Conservation (phyloP, 2,797 vertebrate genomes). For the Dendrocincla fuliginosa region DNA sequence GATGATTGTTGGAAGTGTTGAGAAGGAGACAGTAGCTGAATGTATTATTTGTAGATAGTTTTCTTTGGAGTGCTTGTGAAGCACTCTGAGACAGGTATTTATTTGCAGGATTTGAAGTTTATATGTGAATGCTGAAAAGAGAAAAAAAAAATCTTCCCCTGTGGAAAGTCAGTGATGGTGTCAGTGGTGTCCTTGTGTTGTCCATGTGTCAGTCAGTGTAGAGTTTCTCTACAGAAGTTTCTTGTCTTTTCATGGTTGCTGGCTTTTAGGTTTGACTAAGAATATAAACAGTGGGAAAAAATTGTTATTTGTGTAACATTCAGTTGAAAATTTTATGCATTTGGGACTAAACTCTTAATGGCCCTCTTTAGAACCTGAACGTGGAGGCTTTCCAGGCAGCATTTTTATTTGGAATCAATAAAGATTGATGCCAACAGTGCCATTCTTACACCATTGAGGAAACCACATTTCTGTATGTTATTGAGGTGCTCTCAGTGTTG, state of each 20-base stretch:
- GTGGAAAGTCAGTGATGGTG: not conserved
- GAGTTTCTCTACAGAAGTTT: not conserved
- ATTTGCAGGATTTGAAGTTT: constrained; percentile 17
- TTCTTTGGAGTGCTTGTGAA: not conserved
- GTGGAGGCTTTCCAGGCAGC: not conserved
- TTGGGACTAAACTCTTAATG: not conserved
- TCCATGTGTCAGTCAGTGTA: not conserved
- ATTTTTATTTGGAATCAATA: not conserved
- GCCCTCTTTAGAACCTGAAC: not conserved
- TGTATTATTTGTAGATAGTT: constrained; percentile 38
- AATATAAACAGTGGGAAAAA: not conserved
- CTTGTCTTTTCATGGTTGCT: not conserved
- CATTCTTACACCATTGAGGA: not conserved
- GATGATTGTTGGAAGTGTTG: not conserved
- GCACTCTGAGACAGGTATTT: not conserved
- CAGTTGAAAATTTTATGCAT: not conserved
- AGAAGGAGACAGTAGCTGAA: not conserved
- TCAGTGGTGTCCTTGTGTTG: not conserved
- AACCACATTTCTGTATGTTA: not conserved
- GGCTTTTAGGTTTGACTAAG: not conserved
- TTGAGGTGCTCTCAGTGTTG: not conserved
- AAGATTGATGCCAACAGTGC: not conserved
- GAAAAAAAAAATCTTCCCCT: not conserved
- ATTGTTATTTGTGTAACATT: not conserved
- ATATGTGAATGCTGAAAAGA: constrained; percentile 3